Evolutionary conservation across 1,140 invertebrate species (phyloP), one percentile per base, ranked within the genome.

Genomic region (Acromyrmex charruanus): DNA sequence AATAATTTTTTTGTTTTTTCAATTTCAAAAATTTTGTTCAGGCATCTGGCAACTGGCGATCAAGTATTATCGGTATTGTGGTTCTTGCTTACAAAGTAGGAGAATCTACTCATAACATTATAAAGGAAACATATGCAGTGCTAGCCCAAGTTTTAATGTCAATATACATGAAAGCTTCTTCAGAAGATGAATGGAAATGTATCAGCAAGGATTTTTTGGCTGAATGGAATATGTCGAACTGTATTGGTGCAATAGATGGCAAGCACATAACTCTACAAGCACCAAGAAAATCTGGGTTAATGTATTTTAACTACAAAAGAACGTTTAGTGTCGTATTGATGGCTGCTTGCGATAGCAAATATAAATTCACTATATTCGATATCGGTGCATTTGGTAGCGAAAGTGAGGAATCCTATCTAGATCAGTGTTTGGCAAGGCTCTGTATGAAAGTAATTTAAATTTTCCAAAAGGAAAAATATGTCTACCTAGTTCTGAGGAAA

Each of bases 31-130:
- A 69, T 72, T 72, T 35, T 55, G 2, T 68, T 21, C 3, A 72
- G 69, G n/a, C 58, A 72, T 35, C 10, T 72, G 16, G 51, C 69
- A 12, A 72, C 51, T 53, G 44, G 68, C 0, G 44, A 71, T 28
- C 5, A 71, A 53, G 4, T 71, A 25, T 5, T 53, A 2, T 72
- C 51, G 0, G 21, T 21, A 21, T 21, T 21, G 1, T 72, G 10
- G 69, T 7, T 28, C 28, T 72, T 4, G 51, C 69, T 4, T 58
- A 72, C 9, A 25, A 28, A 58, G 12, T 59, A 28, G 72, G 35
- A 55, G 53, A 77, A 1, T 28, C 28, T 77, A 61, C 55, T 61
- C n/a, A 77, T 77, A 77, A 59, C 1, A 75, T 75, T 28, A 9
- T 75, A 18, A 75, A 75, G 18, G 35, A 75, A 31, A 75, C 55